phyloP scores from a whole-genome alignment of 2,113 vertebrate species.

The Varanus komodoensis region DNA sequence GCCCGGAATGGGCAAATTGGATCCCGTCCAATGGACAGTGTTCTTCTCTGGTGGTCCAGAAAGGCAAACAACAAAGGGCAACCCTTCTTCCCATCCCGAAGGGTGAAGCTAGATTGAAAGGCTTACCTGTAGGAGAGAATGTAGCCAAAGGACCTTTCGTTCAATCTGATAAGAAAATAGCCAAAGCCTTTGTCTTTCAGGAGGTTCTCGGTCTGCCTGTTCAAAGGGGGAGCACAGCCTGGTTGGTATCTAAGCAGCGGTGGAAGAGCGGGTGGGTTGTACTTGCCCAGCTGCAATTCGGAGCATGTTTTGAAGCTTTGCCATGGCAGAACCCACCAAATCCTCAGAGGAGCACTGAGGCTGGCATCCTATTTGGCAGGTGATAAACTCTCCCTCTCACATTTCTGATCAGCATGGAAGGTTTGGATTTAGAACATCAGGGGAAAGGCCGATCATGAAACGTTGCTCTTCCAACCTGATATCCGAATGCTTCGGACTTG shows the following conservation, averaged over 20 bases:
- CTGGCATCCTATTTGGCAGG: not conserved
- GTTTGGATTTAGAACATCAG: not conserved
- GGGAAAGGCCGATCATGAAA: not conserved
- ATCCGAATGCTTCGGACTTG: not conserved
- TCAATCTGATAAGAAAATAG: conserved; percentile 87
- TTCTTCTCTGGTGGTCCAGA: not conserved
- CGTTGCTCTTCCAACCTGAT: not conserved
- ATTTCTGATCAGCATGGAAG: not conserved
- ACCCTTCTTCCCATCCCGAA: not conserved
- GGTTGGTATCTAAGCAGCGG: not conserved
- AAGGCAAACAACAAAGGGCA: not conserved
- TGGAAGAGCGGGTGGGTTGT: not conserved
- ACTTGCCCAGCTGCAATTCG: too few relatives aligned
- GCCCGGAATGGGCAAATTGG: not conserved
- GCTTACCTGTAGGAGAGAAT: conserved; percentile 89
- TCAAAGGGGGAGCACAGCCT: not conserved
- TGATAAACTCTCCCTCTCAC: not conserved
- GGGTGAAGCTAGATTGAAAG: not conserved
- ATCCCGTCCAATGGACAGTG: not conserved
- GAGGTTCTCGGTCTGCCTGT: conserved; percentile 84
- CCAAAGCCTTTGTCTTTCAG: conserved; percentile 81
- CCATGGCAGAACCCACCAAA: too few relatives aligned
- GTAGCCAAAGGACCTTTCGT: conserved; percentile 85
- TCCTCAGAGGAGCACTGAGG: too few relatives aligned
- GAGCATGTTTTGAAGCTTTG: too few relatives aligned